Conservation (phyloP, 2,113 vertebrate species). For the Puffinus mauretanicus region DNA sequence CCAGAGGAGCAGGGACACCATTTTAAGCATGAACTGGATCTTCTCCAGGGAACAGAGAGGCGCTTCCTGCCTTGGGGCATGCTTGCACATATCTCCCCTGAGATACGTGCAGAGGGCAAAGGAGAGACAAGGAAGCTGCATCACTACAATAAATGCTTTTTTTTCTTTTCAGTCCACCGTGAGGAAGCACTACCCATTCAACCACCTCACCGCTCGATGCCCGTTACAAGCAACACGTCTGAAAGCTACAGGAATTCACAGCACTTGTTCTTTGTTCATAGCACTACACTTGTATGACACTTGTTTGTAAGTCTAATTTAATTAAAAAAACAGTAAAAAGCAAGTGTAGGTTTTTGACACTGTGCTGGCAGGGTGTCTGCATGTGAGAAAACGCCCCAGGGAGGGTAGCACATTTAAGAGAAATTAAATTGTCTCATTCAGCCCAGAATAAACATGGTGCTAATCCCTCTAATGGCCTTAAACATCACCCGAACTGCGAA, state of each 20-base stretch:
- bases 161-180: neutral
- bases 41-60: neutral
- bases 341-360: neutral
- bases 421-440: neutral
- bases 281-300: neutral
- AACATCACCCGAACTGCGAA: neutral
- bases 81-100: neutral
- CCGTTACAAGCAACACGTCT: neutral
- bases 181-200: neutral
- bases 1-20: neutral
- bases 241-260: neutral
- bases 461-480: neutral
- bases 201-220: rapidly evolving
- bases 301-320: neutral
- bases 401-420: neutral
- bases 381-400: neutral
- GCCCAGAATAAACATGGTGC: neutral
- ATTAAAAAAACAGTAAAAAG: neutral
- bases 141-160: neutral
- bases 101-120: neutral
- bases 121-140: neutral
- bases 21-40: neutral
- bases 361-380: neutral
- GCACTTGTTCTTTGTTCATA: neutral
- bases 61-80: neutral